These are phyloP conservation scores for Sphenopsis melanotis DNA, from an alignment of 2,797 vertebrate species.

Conservation along the genomic window DNA sequence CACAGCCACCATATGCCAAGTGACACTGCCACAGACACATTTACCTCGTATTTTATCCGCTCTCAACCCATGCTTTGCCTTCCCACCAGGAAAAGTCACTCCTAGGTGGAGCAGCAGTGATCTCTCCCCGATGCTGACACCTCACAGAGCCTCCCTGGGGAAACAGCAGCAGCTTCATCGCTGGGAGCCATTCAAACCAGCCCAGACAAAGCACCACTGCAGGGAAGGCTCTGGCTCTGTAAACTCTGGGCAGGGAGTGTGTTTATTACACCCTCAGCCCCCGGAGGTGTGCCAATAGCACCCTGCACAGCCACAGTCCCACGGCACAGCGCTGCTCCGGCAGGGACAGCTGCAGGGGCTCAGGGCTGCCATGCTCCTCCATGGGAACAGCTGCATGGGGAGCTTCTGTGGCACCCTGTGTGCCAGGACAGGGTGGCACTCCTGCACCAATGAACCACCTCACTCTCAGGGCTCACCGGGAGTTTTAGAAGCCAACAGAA, in stretches of 20 bases:
- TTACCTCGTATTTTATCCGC: slow-evolving; percentile 23
- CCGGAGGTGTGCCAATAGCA: background rate
- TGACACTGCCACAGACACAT: background rate
- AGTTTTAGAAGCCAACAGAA: background rate
- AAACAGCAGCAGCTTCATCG: background rate
- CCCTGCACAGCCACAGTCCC: background rate
- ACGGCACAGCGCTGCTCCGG: background rate
- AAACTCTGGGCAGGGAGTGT: background rate
- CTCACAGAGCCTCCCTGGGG: slow-evolving; percentile 5
- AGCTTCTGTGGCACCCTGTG: rapidly evolving
- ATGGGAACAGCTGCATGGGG: background rate
- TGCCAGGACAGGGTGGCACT: background rate
- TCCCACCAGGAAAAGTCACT: slow-evolving; percentile 21
- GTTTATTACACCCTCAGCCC: background rate
- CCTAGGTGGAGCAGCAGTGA: background rate
- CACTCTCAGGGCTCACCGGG: background rate
- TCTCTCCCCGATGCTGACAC: slow-evolving; percentile 13
- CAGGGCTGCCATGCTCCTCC: background rate
- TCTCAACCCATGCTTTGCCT: slow-evolving; percentile 3
- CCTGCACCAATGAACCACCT: background rate
- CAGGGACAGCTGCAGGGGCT: background rate
- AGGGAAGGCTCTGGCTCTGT: background rate
- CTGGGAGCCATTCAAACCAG: background rate
- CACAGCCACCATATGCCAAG: background rate
- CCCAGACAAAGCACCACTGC: background rate